These are phyloP conservation scores for Meleagris gallopavo DNA, from an alignment of 2,113 vertebrate genomes.

Conservation along the genomic window DNA sequence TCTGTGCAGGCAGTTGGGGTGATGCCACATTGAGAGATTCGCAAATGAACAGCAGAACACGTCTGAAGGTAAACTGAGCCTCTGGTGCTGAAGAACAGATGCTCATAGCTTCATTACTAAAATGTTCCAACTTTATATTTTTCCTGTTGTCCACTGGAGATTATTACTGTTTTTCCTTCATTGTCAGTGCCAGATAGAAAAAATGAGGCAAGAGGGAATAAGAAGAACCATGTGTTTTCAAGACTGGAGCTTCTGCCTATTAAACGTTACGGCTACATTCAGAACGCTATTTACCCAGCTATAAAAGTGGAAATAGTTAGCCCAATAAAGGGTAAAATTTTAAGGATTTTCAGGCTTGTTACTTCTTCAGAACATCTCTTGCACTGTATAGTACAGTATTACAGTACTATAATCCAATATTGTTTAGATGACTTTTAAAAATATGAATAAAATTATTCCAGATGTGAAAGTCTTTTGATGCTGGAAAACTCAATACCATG, in stretches of 20 bases:
- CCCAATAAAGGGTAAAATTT: not conserved
- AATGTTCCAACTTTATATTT: not conserved
- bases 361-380: not conserved
- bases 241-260: conserved; percentile 15
- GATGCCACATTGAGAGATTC: not conserved
- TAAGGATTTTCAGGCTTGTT: not conserved
- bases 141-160: conserved; percentile 10
- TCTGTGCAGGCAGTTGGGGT: fast-evolving
- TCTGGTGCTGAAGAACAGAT: not conserved
- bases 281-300: not conserved
- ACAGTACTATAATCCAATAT: not conserved
- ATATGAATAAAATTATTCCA: not conserved
- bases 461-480: not conserved
- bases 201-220: conserved; percentile 15
- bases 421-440: not conserved
- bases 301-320: conserved; percentile 1
- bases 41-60: not conserved
- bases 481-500: not conserved
- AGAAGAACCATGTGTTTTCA: conserved; percentile 32
- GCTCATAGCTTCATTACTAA: not conserved
- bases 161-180: conserved; percentile 33
- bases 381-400: not conserved
- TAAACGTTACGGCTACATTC: not conserved
- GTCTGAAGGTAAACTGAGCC: not conserved
- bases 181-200: not conserved